Evolutionary conservation across 2,888 invertebrate species (phyloP).

Genomic region (Sesia bembeciformis): DNA sequence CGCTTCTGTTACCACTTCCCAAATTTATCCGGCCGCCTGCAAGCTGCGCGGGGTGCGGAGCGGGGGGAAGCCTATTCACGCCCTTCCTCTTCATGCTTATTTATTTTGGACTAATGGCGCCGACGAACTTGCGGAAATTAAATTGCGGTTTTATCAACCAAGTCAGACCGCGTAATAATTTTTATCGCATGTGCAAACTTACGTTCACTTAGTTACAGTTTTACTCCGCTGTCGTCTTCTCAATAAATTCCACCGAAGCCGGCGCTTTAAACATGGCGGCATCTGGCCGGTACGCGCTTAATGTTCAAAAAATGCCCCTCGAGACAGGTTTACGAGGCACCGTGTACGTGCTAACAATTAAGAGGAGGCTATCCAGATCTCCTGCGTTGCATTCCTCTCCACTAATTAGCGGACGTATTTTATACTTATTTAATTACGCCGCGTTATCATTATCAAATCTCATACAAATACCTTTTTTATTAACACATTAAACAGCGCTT

Average conservation of each 20-base stretch:
- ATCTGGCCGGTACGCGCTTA: constrained; percentile 10
- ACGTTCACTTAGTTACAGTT: background rate
- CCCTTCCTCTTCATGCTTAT: constrained; percentile 47
- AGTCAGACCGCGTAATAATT: constrained; percentile 31
- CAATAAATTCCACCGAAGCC: constrained; percentile 14
- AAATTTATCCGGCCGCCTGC: constrained; percentile 43
- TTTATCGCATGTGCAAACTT: constrained; percentile 15
- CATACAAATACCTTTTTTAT: constrained; percentile 19
- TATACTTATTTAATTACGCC: constrained; percentile 10
- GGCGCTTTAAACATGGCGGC: constrained; percentile 12
- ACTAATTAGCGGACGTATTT: constrained; percentile 28
- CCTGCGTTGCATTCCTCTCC: constrained; percentile 20
- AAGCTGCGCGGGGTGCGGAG: constrained; percentile 3
- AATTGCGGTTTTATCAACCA: constrained; percentile 24
- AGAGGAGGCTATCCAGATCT: constrained; percentile 14
- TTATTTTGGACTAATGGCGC: constrained; percentile 58
- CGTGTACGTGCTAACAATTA: constrained; percentile 25
- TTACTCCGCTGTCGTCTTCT: constrained; percentile 1
- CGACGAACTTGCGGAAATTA: constrained; percentile 57
- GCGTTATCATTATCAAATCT: constrained; percentile 20
- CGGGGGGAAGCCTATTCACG: constrained; percentile 36
- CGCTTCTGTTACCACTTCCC: constrained; percentile 62
- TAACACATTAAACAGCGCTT: constrained; percentile 13
- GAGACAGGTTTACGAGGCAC: constrained; percentile 26
- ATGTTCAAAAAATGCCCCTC: constrained; percentile 19